Conservation (phyloP, 2,888 invertebrate species). For the Napeogenes sylphis region DNA sequence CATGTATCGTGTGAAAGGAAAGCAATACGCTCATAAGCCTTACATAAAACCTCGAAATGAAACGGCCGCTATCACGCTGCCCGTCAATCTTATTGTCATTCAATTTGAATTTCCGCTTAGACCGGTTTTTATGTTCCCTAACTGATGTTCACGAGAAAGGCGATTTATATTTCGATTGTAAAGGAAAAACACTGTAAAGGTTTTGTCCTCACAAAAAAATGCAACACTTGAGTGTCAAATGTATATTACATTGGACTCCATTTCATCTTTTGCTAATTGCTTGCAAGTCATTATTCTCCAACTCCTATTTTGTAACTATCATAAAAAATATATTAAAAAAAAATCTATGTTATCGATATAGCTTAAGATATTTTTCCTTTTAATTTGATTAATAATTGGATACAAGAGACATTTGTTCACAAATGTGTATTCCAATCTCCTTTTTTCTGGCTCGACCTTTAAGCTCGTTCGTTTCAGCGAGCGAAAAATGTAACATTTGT, state of each 20-base stretch:
- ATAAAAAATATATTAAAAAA: no score
- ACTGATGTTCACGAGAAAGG: conserved; percentile 38
- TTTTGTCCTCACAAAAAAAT: not conserved
- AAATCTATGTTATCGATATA: no score
- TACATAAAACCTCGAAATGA: conserved; percentile 58
- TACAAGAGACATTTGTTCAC: not conserved
- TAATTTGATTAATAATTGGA: no score
- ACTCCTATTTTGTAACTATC: no score
- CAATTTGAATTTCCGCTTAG: conserved; percentile 72
- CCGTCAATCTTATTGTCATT: conserved; percentile 76
- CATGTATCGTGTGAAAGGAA: conserved; percentile 25
- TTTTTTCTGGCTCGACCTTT: conserved; percentile 33
- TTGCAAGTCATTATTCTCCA: not conserved
- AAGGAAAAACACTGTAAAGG: conserved; percentile 20
- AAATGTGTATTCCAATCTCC: conserved; percentile 9
- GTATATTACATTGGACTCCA: no score
- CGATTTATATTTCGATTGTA: conserved; percentile 24
- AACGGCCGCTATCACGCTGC: conserved; percentile 62
- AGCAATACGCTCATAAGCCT: conserved; percentile 56
- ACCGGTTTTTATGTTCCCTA: conserved; percentile 55
- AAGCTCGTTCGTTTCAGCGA: conserved; percentile 39
- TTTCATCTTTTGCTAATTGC: no score
- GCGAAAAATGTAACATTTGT: conserved; percentile 72
- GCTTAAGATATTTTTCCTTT: no score
- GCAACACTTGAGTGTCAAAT: not conserved